A percentile compares a stretch with the other conserved stretches of the same genome.
These are phyloP conservation scores for Cybosia mesomella DNA, from an alignment of 2,888 invertebrate genomes.

Conservation along the genomic window DNA sequence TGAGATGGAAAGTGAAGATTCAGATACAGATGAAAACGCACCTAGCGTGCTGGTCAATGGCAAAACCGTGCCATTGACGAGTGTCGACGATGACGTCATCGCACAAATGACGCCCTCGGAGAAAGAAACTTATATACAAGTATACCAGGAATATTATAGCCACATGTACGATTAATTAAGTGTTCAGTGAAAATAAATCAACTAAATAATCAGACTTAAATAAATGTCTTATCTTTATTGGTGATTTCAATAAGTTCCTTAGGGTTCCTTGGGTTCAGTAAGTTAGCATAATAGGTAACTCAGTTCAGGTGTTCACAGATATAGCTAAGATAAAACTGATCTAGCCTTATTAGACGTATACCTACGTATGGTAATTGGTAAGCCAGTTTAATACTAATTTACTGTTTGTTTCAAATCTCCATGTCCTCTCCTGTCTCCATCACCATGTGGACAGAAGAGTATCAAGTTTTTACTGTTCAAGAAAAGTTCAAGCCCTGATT, in stretches of 20 bases:
- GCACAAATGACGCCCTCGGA: constrained; percentile 96
- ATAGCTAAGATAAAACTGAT: too few species aligned
- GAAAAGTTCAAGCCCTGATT: too few species aligned
- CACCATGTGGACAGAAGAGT: too few species aligned
- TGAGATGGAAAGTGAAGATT: constrained; percentile 91
- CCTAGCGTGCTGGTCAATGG: constrained; percentile 94
- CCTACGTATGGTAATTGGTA: too few species aligned
- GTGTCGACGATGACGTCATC: constrained; percentile 95
- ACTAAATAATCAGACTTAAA: constrained; percentile 29
- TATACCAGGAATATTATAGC: constrained; percentile 97
- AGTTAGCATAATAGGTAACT: too few species aligned
- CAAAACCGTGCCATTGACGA: constrained; percentile 92
- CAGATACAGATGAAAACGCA: constrained; percentile 92
- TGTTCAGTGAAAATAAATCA: constrained; percentile 43
- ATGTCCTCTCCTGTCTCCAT: too few species aligned
- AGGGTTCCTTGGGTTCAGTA: neutral
- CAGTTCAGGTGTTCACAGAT: too few species aligned
- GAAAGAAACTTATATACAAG: constrained; percentile 97
- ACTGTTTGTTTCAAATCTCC: too few species aligned
- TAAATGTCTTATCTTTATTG: constrained; percentile 41
- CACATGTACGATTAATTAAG: constrained; percentile 92
- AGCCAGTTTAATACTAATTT: too few species aligned
- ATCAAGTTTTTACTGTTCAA: too few species aligned
- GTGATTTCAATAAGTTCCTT: constrained; percentile 22
- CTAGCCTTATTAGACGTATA: too few species aligned